These are phyloP conservation scores for Rhagonycha fulva DNA, from an alignment of 2,888 invertebrate genomes.

Conservation along the genomic window DNA sequence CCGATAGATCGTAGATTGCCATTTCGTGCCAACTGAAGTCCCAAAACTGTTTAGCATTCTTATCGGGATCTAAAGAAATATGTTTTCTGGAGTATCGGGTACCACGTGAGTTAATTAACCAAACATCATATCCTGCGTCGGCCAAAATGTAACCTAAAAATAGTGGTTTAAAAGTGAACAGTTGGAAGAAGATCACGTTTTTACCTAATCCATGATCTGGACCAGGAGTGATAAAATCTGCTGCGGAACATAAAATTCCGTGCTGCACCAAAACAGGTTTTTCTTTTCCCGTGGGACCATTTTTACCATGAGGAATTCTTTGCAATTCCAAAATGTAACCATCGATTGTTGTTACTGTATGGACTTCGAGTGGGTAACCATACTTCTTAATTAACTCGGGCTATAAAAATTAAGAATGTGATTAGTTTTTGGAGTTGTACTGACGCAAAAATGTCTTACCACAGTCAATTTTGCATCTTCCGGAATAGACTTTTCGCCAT, in stretches of 20 bases:
- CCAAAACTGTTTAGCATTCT: constrained; percentile 32
- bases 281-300: not conserved
- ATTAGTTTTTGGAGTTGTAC: too few species aligned
- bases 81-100: constrained; percentile 62
- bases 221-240: not conserved
- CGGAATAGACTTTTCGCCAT: not conserved
- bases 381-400: constrained; percentile 42
- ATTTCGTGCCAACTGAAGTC: constrained; percentile 77
- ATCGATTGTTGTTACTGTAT: constrained; percentile 54
- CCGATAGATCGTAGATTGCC: constrained; percentile 74
- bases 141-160: constrained; percentile 56
- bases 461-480: not conserved
- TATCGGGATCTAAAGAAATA: constrained; percentile 39
- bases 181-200: not conserved
- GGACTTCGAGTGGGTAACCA: constrained; percentile 51
- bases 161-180: constrained; percentile 37
- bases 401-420: not conserved
- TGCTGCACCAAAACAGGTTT: not conserved
- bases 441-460: not conserved
- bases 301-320: constrained; percentile 44
- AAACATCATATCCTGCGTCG: constrained; percentile 56
- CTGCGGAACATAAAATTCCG: not conserved
- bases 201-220: not conserved
- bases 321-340: constrained; percentile 54
- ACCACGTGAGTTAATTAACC: constrained; percentile 67